A percentile compares a stretch with the other conserved stretches of the same genome.
These are phyloP conservation scores for Mormoops blainvillei DNA, from an alignment of 2,113 vertebrate species.

Conservation along the genomic window DNA sequence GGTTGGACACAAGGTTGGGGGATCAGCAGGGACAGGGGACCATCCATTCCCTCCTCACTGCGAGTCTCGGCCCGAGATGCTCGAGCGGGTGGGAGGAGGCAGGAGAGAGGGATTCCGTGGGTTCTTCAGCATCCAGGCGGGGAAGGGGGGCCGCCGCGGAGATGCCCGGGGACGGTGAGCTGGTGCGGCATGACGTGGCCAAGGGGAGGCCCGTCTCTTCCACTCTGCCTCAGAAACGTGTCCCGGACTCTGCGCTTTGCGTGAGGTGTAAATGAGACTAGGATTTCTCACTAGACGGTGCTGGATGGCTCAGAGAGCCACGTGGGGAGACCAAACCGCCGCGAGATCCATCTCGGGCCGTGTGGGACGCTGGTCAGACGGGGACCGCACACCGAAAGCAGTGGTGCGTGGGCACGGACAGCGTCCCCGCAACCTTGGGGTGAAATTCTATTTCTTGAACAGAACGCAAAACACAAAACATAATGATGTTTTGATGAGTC, in stretches of 20 bases:
- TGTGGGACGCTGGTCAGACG: fast-evolving
- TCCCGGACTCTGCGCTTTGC: background rate
- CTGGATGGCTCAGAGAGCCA: background rate
- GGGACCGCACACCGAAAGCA: fast-evolving
- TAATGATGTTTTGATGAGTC: no score
- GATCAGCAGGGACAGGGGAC: fast-evolving
- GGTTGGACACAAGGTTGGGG: background rate
- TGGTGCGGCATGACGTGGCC: background rate
- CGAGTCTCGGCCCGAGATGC: background rate
- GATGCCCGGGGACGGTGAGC: background rate
- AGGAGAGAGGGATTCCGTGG: fast-evolving
- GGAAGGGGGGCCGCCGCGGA: background rate
- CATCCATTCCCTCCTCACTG: fast-evolving
- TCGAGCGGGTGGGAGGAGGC: background rate
- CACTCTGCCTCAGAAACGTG: background rate
- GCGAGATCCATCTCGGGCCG: fast-evolving
- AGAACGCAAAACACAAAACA: fast-evolving
- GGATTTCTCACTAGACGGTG: fast-evolving
- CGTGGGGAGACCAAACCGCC: fast-evolving
- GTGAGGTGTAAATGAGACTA: background rate
- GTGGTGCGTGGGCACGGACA: background rate
- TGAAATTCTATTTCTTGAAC: fast-evolving
- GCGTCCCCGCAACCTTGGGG: fast-evolving
- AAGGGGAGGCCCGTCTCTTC: background rate
- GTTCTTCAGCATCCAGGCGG: fast-evolving